Base-by-base conservation (phyloP, 1,140 invertebrate species). In the Ceratitis capitata region DNA sequence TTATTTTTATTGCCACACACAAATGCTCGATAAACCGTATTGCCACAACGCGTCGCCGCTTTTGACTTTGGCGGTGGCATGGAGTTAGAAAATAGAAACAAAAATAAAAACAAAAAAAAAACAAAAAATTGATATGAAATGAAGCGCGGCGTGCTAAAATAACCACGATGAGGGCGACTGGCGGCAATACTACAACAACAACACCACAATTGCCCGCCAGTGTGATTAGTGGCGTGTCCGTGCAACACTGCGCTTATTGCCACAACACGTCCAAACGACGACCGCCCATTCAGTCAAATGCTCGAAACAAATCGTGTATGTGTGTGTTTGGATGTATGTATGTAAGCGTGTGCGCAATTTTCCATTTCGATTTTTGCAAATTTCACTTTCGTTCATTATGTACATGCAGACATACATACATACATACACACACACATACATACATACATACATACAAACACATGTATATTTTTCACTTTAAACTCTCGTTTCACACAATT, bases 211-310 rank as follows among this genome's bases (percentile, higher is more conserved):
- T 23, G 69, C n/a, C 69, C 3, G 5, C n/a, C 14, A 78, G n/a
- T 45, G 19, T 78, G 69, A 78, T 78, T 78, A 45, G 35, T 78
- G 69, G 69, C 69, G 69, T 78, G 69, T 78, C 69, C 69, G 39
- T 26, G 39, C 42, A 12, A 74, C 64, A 74, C 69, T 78, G 69
- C 69, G 69, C 69, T 23, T 45, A 32, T 39, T 42, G 39, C 39
- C 35, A 5, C 35, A 32, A 35, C 64, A 1, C 32, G n/a, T 26
- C 69, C 10, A n/a, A 45, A 35, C 19, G 69, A 35, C 19, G 69
- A 29, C 61, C 39, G 32, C 16, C 9, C 12, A 9, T 45, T 10
- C n/a, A 19, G 19, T 9, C 39, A 45, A 32, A 12, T 45, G 39
- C 23, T 7, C 0, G 39, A 2, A 69, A 69, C 32, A 69, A 35